Evolutionary conservation across 2,797 vertebrate species (phyloP).

Genomic region (Tamandua tetradactyla): DNA sequence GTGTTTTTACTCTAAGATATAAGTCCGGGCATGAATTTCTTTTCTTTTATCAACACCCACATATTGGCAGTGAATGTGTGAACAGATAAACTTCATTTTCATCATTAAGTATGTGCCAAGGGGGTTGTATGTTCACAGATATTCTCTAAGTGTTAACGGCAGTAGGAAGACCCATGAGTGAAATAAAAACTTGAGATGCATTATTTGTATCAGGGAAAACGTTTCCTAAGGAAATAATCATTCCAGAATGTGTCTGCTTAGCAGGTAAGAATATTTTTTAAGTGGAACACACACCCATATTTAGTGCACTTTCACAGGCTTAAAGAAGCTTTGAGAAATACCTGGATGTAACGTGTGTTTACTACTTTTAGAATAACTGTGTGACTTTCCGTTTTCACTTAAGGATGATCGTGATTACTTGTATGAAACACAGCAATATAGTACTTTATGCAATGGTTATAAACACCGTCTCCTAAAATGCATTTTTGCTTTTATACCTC

Average conservation of each 20-base stretch:
- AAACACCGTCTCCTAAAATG: conserved; percentile 78
- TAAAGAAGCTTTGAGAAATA: conserved; percentile 48
- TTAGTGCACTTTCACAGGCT: conserved; percentile 26
- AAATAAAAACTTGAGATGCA: conserved; percentile 17
- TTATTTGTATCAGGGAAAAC: neutral
- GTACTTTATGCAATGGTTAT: conserved; percentile 40
- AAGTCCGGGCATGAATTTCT: conserved; percentile 7
- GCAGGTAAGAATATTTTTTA: neutral
- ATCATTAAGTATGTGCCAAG: conserved; percentile 41
- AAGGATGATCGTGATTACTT: conserved; percentile 64
- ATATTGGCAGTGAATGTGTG: conserved; percentile 55
- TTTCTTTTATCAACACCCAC: conserved; percentile 55
- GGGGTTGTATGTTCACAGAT: conserved; percentile 51
- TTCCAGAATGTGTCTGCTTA: conserved; percentile 7
- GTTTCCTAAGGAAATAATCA: neutral
- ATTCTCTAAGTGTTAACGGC: conserved; percentile 32
- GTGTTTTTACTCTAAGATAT: conserved; percentile 56
- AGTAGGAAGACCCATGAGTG: neutral
- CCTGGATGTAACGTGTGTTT: neutral
- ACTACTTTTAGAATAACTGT: conserved; percentile 47
- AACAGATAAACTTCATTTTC: conserved; percentile 63
- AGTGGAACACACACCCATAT: conserved; percentile 6
- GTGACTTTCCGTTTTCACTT: conserved; percentile 61
- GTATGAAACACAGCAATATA: conserved; percentile 20
- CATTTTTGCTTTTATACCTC: conserved; percentile 83